Evolutionary conservation across 2,113 vertebrate genomes (phyloP), one percentile per base, ranked within the genome.

Genomic region (Malaclemys terrapin): DNA sequence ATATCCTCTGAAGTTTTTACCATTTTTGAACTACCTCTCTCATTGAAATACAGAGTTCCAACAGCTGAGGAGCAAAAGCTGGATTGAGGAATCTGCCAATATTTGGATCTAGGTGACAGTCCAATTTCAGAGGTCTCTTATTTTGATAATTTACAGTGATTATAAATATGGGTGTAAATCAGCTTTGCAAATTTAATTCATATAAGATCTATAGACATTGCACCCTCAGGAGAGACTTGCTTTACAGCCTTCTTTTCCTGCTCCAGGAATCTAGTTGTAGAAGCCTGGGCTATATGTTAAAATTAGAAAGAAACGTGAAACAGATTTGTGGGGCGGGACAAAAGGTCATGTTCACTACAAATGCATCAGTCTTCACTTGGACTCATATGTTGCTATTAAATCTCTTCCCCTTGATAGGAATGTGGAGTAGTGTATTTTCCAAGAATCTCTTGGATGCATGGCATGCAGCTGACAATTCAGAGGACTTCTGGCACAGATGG

Each of bases 341-440:
- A 88, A 59, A 85, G 9, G 17, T 4, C 22, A 2, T 53, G 90
- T 83, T 75, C 4, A 31, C 8, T 22, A 5, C 47, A 87, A 92
- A 2, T 85, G 57, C 1, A 29, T 78, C 10, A 4, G 62, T 89
- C 20, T 85, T 94, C 85, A 81, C 0, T 22, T 72, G n/a, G 65
- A 72, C 0, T 62, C 22, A 87, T 20, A 47, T 24, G 7, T 84
- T 5, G 27, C 87, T 75, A 80, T 14, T 92, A 75, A 75, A 84
- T 8, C 24, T 81, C 10, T 92, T 5, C 29, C 1, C 13, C 47
- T 92, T 84, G 38, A 65, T 88, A 98, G 98, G 98, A 87, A 96
- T 98, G 97, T 98, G 98, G 98, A 98, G 98, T 42, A 98, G 98
- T 47, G 95, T 98, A 75, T 98, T 98, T 92, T 98, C 98, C n/a